phyloP scores from a whole-genome alignment of 1,140 invertebrate species.

The Drosophila kohkoa region DNA sequence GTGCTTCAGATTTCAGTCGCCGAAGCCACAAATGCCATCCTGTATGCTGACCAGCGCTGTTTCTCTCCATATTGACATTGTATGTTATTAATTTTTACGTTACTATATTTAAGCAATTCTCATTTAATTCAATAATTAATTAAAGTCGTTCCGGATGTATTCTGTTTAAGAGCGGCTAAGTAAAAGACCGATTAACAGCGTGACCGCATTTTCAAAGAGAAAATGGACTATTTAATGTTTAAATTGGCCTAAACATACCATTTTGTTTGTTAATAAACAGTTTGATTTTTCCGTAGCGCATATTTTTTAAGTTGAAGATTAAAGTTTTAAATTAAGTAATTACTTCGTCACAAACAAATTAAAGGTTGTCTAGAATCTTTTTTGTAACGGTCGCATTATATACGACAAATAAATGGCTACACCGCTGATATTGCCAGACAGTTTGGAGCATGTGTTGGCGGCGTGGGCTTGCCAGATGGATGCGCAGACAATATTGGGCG shows the following conservation, averaged over 20 bases:
- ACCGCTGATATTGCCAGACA: constrained; percentile 24
- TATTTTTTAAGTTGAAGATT: no score
- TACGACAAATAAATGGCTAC: no score
- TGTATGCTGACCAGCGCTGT: background rate
- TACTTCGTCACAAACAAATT: no score
- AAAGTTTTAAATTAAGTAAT: no score
- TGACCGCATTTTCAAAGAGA: background rate
- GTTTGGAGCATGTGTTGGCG: background rate
- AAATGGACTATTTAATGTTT: background rate
- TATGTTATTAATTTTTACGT: background rate
- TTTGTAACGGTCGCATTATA: no score
- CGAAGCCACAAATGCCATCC: background rate
- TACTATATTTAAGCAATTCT: background rate
- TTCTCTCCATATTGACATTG: background rate
- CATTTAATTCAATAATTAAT: background rate
- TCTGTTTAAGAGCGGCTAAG: background rate
- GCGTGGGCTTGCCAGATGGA: constrained; percentile 29
- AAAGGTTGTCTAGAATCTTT: no score
- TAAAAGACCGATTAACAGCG: constrained; percentile 6
- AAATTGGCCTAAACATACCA: background rate
- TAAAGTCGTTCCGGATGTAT: background rate
- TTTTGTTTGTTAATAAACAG: no score
- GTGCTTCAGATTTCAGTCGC: constrained; percentile 1
- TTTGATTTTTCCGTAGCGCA: no score
- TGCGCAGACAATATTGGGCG: background rate